These are phyloP conservation scores for Dendroctonus ponderosae DNA, from an alignment of 1,140 invertebrate species.

Conservation along the genomic window DNA sequence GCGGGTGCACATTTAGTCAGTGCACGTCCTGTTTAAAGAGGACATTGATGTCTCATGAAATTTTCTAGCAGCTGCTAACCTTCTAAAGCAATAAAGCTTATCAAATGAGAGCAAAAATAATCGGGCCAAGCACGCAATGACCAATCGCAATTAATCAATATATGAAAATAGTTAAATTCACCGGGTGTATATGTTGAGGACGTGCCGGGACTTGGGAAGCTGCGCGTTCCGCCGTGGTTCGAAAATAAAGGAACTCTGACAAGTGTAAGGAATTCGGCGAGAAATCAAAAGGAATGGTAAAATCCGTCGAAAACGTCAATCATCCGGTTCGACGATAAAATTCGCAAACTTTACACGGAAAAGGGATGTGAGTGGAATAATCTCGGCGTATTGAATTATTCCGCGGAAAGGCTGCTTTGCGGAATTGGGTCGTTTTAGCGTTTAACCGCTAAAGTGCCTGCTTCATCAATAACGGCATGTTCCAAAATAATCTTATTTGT, in stretches of 20 bases:
- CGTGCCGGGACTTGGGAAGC: conserved; percentile 38
- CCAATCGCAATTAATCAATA: conserved; percentile 1
- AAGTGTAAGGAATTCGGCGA: conserved; percentile 42
- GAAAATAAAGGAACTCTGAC: conserved; percentile 39
- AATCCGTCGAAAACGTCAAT: conserved; percentile 43
- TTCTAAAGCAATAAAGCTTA: no score
- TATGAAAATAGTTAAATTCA: conserved; percentile 3
- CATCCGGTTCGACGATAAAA: conserved; percentile 40
- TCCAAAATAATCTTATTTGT: no score
- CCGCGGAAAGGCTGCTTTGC: no score
- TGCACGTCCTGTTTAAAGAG: no score
- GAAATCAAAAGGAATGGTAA: conserved; percentile 41
- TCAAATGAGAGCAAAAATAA: no score
- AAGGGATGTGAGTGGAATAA: conserved; percentile 16
- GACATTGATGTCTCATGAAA: no score
- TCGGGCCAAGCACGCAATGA: no score
- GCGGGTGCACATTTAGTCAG: no score
- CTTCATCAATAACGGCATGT: no score
- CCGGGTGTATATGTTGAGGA: conserved; percentile 18
- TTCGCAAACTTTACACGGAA: conserved; percentile 36
- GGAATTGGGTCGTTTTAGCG: no score
- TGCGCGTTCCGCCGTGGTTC: conserved; percentile 28
- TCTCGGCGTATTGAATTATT: background rate
- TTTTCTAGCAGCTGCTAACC: no score
- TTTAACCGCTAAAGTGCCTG: no score